phyloP scores from a whole-genome alignment of 2,888 invertebrate genomes.

The Nemurella pictetii region DNA sequence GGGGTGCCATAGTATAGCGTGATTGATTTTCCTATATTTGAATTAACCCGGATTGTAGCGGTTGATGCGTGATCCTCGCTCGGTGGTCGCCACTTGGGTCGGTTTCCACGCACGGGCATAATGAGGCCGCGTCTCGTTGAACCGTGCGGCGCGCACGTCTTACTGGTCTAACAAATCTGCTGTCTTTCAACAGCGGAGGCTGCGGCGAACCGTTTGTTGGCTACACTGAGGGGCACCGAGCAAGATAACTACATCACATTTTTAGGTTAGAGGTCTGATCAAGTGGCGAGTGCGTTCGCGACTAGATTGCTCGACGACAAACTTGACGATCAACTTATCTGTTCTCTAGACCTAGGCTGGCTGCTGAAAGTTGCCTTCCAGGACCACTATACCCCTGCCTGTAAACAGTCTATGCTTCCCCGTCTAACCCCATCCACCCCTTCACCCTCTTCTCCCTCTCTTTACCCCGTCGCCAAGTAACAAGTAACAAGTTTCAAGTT shows the following conservation, averaged over 20 bases:
- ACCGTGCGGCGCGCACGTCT: background rate
- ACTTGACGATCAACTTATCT: constrained; percentile 7
- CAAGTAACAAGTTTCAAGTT: no score
- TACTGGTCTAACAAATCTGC: background rate
- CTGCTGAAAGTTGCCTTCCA: background rate
- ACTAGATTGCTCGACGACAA: background rate
- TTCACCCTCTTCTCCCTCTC: background rate
- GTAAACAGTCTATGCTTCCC: background rate
- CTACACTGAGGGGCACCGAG: background rate
- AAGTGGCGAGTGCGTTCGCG: background rate
- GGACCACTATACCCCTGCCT: background rate
- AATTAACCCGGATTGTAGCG: background rate
- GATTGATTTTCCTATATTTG: background rate
- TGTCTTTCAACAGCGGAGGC: background rate
- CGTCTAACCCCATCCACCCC: no score
- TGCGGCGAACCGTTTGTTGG: background rate
- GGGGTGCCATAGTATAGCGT: background rate
- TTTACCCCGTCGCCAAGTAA: background rate
- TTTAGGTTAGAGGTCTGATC: background rate
- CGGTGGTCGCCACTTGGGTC: background rate
- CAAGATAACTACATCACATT: constrained; percentile 15
- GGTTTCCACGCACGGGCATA: background rate
- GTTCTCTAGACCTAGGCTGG: background rate
- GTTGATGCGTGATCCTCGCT: background rate
- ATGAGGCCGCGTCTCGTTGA: background rate